A percentile compares a stretch with the other conserved stretches of the same genome.
These are phyloP conservation scores for Cylindroiulus punctatus DNA, from an alignment of 2,888 invertebrate species.

Conservation along the genomic window DNA sequence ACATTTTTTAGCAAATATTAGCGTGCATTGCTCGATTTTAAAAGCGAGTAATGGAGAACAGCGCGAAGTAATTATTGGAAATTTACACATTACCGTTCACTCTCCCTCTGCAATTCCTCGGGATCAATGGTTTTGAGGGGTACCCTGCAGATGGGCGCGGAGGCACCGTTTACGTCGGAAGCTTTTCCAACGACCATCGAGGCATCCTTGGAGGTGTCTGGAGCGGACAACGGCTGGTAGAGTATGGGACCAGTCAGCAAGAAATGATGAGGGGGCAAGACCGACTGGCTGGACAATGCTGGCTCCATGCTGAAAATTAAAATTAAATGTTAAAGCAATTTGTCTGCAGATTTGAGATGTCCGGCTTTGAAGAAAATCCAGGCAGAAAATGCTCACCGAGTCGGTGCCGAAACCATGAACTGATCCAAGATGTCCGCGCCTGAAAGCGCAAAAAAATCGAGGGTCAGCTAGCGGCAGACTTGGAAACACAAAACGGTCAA, in stretches of 20 bases:
- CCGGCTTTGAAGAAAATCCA: background rate
- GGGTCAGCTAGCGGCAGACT: no score
- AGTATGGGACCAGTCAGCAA: background rate
- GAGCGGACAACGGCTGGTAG: background rate
- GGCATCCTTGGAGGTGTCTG: background rate
- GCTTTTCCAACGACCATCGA: background rate
- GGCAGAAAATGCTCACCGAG: background rate
- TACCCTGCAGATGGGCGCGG: background rate
- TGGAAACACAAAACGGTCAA: background rate
- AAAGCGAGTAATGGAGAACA: no score
- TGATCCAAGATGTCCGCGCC: background rate
- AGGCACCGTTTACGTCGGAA: background rate
- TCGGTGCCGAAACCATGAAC: background rate
- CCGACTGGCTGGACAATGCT: background rate
- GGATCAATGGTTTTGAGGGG: background rate
- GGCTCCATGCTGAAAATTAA: background rate
- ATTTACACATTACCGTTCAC: no score
- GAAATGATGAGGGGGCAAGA: constrained; percentile 1
- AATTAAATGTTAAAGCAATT: background rate
- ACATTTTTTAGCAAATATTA: no score
- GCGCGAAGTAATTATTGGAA: no score
- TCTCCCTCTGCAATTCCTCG: background rate
- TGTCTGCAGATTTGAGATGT: no score
- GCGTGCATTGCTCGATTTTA: no score
- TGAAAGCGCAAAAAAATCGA: background rate